Evolutionary conservation across 64 coral and sea anemone genomes (phyloP).

Genomic region (Stylophora pistillata): DNA sequence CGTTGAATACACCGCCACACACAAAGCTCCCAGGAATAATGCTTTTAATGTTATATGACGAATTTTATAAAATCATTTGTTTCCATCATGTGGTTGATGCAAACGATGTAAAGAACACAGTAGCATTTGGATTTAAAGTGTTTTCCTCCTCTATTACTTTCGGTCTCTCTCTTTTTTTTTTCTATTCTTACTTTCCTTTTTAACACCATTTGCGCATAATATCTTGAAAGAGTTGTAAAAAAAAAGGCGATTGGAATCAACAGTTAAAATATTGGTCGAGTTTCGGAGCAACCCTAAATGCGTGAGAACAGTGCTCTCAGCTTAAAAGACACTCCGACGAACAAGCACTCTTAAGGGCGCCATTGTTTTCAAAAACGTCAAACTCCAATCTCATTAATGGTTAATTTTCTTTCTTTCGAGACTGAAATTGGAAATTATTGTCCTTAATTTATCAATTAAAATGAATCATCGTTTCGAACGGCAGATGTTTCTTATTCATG

Average conservation of each 20-base stretch:
- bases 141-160: not conserved
- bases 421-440: slow-evolving; percentile 23
- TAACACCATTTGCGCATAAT: no score
- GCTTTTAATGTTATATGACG: not conserved
- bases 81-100: not conserved
- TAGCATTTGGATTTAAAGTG: not conserved
- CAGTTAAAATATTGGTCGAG: slow-evolving; percentile 29
- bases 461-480: slow-evolving; percentile 2
- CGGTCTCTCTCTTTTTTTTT: not conserved
- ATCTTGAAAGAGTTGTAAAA: not conserved
- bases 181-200: no score
- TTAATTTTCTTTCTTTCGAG: slow-evolving; percentile 25
- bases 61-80: not conserved
- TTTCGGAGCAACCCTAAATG: slow-evolving; percentile 14
- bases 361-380: slow-evolving; percentile 45
- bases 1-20: not conserved
- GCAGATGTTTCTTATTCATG: not conserved
- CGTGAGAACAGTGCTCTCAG: slow-evolving; percentile 9
- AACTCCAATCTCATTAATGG: slow-evolving; percentile 43
- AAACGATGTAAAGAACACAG: not conserved
- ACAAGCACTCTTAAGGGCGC: not conserved
- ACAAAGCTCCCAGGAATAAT: not conserved
- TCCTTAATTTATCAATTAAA: slow-evolving; percentile 33
- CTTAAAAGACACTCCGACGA: not conserved
- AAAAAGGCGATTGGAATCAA: slow-evolving; percentile 15